These are phyloP conservation scores for Acrocera orbiculus DNA, from an alignment of 2,888 invertebrate species.

Conservation along the genomic window DNA sequence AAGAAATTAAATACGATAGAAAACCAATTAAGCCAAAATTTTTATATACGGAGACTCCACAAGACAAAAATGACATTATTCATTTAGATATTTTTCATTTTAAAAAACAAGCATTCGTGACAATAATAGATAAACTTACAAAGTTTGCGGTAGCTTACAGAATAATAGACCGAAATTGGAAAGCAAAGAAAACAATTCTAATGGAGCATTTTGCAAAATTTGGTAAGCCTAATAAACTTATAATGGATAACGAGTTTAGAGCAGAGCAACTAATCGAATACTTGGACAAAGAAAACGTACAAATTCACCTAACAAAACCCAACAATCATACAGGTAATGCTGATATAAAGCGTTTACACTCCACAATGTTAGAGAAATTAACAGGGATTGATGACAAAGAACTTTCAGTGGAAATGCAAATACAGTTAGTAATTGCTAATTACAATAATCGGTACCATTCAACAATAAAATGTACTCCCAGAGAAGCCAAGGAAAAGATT, in stretches of 20 bases:
- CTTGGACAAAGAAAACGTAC: constrained; percentile 2
- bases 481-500: constrained; percentile 4
- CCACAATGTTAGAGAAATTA: constrained; percentile 10
- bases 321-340: too few relatives aligned
- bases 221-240: constrained; percentile 4
- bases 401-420: too few relatives aligned
- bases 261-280: constrained; percentile 4
- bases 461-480: constrained; percentile 11
- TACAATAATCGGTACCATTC: constrained; percentile 12
- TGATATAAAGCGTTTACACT: too few relatives aligned
- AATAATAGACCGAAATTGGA: constrained; percentile 5
- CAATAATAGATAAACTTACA: constrained; percentile 6
- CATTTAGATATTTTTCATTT: constrained; percentile 1
- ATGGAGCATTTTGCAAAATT: constrained; percentile 5
- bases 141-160: constrained; percentile 3
- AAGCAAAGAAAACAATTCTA: background rate
- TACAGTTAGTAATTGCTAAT: constrained; percentile 8
- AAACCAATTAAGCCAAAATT: constrained; percentile 2
- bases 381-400: constrained; percentile 4
- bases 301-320: constrained; percentile 6
- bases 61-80: background rate
- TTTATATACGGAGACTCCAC: background rate
- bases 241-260: constrained; percentile 8
- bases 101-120: constrained; percentile 4
- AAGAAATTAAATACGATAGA: constrained; percentile 2